phyloP scores from a whole-genome alignment of 1,140 invertebrate genomes.

The Drosophila baimaii region DNA sequence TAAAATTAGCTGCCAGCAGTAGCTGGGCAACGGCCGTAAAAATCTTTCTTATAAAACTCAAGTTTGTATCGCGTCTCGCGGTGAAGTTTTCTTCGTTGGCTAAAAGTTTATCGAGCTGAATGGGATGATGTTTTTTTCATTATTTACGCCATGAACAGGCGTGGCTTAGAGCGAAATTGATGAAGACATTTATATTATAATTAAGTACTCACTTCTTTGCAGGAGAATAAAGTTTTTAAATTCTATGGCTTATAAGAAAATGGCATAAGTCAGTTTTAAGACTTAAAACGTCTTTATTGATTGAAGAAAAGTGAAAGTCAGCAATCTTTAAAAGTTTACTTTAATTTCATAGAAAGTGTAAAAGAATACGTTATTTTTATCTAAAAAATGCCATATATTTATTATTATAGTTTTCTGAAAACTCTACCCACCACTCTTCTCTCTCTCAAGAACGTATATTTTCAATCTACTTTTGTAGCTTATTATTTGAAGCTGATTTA shows the following conservation, averaged over 20 bases:
- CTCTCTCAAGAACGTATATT: too few species aligned
- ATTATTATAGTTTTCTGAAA: too few species aligned
- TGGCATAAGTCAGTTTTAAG: not conserved
- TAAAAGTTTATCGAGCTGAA: slow-evolving; percentile 49
- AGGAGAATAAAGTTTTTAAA: not conserved
- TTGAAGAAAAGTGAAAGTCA: not conserved
- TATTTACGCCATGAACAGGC: slow-evolving; percentile 16
- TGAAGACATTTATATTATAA: slow-evolving; percentile 5
- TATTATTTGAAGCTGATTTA: slow-evolving; percentile 7
- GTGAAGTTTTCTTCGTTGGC: slow-evolving; percentile 33
- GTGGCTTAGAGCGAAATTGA: slow-evolving; percentile 4
- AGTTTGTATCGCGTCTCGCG: slow-evolving; percentile 18
- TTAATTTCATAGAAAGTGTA: not conserved
- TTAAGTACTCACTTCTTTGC: not conserved
- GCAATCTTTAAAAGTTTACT: too few species aligned
- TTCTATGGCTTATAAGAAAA: not conserved
- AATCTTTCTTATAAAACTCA: slow-evolving; percentile 45
- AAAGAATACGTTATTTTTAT: too few species aligned
- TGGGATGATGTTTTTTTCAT: slow-evolving; percentile 26
- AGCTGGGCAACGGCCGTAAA: slow-evolving; percentile 35
- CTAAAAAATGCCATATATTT: not conserved
- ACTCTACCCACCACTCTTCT: too few species aligned
- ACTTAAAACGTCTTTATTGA: not conserved
- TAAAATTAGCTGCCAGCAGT: slow-evolving; percentile 70
- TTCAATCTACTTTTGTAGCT: not conserved